Evolutionary conservation across 2,797 vertebrate species (phyloP), one percentile per base, ranked within the genome.

Genomic region (Pipistrellus kuhlii): DNA sequence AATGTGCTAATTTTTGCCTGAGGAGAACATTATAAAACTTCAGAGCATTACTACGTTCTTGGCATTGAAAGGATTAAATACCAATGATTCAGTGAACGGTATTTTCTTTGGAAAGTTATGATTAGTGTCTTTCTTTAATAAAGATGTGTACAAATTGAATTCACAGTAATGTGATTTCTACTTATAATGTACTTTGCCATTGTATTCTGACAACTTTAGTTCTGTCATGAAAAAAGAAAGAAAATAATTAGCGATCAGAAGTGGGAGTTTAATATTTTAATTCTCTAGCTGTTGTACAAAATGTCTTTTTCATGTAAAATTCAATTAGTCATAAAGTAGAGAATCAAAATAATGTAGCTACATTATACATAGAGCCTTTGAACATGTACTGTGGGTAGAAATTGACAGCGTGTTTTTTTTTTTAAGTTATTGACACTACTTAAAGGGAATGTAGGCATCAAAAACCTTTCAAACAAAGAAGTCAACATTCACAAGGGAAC

Each of bases 211-310:
- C 85, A 76, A 89, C 46, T 96, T 88, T 35, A 91, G n/a, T 13
- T 95, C 96, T 94, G 81, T 97, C 30, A 85, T 18, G 51, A 94
- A 91, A 82, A 96, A 87, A 87, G 71, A 91, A 91, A 94, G 51
- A 96, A 97, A 96, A 96, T 92, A 97, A 97, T 97, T 95, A 97
- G 91, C 83, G 96, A 92, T 92, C 87, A 95, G 55, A 66, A 94
- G 83, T 95, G 83, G 78, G 91, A 96, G 73, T 88, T 91, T 95
- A 96, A 95, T 83, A 62, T 92, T 95, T 91, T 96, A 97, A 95
- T 97, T 97, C 83, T 96, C 55, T 73, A 97, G 81, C 91, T 97
- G 92, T 94, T 97, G 81, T 96, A 66, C 14, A 94, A 95, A 97
- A 93, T 92, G 83, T 80, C 72, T 95, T 91, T 12, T 90, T 93